Evolutionary conservation across 2,888 invertebrate genomes (phyloP).

Genomic region (Podabrus alpinus): DNA sequence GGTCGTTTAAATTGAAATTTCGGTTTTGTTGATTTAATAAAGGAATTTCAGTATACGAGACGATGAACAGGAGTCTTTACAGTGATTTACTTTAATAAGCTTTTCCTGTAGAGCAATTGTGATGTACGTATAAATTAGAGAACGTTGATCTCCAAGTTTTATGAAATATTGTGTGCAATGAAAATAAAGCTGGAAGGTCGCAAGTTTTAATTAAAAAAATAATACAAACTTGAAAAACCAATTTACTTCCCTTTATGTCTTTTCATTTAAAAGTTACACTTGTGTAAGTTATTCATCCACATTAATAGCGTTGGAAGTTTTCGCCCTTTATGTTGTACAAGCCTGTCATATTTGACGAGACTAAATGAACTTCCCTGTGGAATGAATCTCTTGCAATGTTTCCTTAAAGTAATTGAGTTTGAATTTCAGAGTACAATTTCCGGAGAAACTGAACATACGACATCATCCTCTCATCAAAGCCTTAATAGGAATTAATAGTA

Average conservation of each 20-base stretch:
- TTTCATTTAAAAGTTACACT: not conserved
- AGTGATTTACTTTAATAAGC: not conserved
- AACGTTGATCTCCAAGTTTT: not conserved
- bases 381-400: not conserved
- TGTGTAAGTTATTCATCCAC: not conserved
- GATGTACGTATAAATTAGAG: not conserved
- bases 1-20: not conserved
- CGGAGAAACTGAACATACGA: slow-evolving; percentile 10
- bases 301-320: not conserved
- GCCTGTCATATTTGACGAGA: not conserved
- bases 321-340: not conserved
- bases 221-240: not conserved
- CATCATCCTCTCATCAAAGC: slow-evolving; percentile 22
- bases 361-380: not conserved
- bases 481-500: slow-evolving; percentile 14
- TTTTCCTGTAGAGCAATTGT: not conserved
- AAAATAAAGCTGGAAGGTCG: not conserved
- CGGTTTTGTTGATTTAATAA: not conserved
- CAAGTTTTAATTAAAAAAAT: not conserved
- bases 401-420: slow-evolving; percentile 9
- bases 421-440: slow-evolving; percentile 19
- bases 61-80: not conserved
- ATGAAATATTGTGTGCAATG: not conserved
- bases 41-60: not conserved
- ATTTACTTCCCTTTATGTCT: not conserved